Base-by-base conservation (phyloP, 2,888 invertebrate genomes). In the Microdon myrmicae region DNA sequence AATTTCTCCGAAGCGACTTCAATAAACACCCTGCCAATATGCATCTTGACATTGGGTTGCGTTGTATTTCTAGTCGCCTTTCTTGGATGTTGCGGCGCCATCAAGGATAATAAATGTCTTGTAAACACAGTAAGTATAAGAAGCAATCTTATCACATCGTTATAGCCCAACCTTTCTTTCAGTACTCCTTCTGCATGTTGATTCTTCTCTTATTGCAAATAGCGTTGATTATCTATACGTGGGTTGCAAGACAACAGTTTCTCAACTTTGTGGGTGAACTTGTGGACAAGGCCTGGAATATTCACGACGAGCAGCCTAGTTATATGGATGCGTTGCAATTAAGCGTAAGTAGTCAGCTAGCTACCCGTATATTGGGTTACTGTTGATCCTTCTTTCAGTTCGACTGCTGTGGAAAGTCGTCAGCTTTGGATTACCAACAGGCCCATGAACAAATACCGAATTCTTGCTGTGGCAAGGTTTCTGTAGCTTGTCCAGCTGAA, bases 31-130 rank as follows among this genome's bases (percentile, higher is more conserved):
- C 85, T 87, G 0, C 86, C 90, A 2, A 83, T 88, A 75, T 73
- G 85, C 45, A 83, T 89, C 68, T 87, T 90, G 54, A 77, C 87
- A 37, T 79, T 90, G 51, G 90, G 90, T 2, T 82, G 84, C 13
- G 75, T 90, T 19, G 86, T 90, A 70, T 90, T 92, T 75, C 75
- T 92, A 69, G 87, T 94, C 60, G 88, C 92, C 2, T 93, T 93
- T 84, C 90, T 94, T 74, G 94, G 94, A 59, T 94, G 94, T 81
- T 94, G 93, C 74, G 94, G 94, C 41, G 92, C 94, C 3, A 87
- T 90, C 67, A 85, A 90, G 64, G 93, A 94, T 79, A 93, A 89
- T 77, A 87, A 91, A 77, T 92, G 92, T 81, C 91, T 94, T 87
- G 85, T 90, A 41, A 84, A 90, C 74, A 88, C 89, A 71, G 92